These are phyloP conservation scores for Xenus cinereus DNA, from an alignment of 2,113 vertebrate species.

Conservation along the genomic window DNA sequence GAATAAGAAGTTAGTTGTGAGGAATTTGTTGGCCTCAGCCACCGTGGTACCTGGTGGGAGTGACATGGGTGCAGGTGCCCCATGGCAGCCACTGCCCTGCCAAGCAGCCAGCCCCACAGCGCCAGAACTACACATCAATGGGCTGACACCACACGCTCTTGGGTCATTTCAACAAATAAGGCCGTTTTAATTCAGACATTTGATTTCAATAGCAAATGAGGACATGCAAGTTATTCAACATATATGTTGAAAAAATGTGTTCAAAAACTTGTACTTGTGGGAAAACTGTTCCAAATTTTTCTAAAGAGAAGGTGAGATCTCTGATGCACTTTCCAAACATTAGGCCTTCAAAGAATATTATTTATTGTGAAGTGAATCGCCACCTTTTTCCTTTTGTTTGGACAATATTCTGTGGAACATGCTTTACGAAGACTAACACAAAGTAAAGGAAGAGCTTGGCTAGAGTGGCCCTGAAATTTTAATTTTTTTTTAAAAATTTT, in stretches of 20 bases:
- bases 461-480: slow-evolving; percentile 58
- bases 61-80: neutral
- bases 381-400: neutral
- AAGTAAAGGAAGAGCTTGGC: slow-evolving; percentile 53
- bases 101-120: neutral
- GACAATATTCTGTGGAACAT: slow-evolving; percentile 55
- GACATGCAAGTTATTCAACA: neutral
- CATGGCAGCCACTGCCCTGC: neutral
- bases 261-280: neutral
- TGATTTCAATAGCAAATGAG: neutral
- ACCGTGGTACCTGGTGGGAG: neutral
- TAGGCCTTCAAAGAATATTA: neutral
- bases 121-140: neutral
- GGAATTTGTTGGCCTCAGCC: neutral
- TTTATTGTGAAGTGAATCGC: slow-evolving; percentile 76
- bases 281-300: neutral
- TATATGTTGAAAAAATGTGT: neutral
- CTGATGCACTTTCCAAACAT: neutral
- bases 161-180: neutral
- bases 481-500: too few relatives aligned
- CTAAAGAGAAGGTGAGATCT: neutral
- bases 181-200: neutral
- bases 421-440: slow-evolving; percentile 61
- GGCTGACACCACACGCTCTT: neutral
- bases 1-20: neutral